Evolutionary conservation across 2,888 invertebrate genomes (phyloP), one percentile per base, ranked within the genome.

Genomic region (Hypomecis atomaria): DNA sequence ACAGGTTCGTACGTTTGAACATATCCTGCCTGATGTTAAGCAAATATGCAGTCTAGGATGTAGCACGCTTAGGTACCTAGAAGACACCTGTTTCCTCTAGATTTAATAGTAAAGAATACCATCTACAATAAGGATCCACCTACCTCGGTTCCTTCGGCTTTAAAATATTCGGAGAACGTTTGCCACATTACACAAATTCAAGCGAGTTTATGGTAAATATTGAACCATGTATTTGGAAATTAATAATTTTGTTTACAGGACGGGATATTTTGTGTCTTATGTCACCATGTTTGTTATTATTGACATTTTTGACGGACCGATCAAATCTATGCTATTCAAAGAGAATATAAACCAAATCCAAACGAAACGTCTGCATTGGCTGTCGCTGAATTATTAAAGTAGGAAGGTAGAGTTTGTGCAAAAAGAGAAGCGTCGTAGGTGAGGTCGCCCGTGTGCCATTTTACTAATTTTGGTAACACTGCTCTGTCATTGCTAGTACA

Each of bases 161-260:
- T 71, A 37, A 83, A 62, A 69, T 81, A 85, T 61, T 55, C 71
- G 79, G 79, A 77, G 68, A 85, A 11, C 60, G 76, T 73, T 58
- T 73, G 75, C 83, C 78, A 84, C 87, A 88, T 87, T 52, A 79
- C 85, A 82, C 74, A 65, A 66, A 73, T 74, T 72, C 50, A 50
- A 62, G 52, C 69, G 49, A 59, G 70, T 54, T 53, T 54, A 59
- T 67, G 9, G 63, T 48, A 69, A 65, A 43, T 61, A 72, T 74
- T 72, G 76, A 72, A 70, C 67, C 80, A 80, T 84, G 75, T 76
- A 79, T 70, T 61, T 61, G 61, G 59, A 59, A 70, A 71, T 73
- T 72, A 71, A 33, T 69, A 67, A 68, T 72, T 74, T 67, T 67
- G 70, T 72, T 73, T 72, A 74, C 66, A 73, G 66, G 62, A 74